A percentile compares a stretch with the other conserved stretches of the same genome.
Conservation (phyloP, 2,888 invertebrate species). For the Coleophora flavipennella region DNA sequence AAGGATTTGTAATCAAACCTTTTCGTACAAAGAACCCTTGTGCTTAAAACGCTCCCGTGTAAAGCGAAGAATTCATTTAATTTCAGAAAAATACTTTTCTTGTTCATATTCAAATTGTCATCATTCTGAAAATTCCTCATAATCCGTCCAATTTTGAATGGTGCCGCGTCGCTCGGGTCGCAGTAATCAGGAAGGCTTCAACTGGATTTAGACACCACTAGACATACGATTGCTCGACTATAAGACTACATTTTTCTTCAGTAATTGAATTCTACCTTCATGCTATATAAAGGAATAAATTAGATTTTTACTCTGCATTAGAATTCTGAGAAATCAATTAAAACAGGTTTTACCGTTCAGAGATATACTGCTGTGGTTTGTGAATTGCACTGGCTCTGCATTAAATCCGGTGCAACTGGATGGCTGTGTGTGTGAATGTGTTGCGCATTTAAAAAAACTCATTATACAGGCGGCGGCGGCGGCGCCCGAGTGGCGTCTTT, state of each 20-base stretch:
- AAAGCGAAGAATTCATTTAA: constrained; percentile 41
- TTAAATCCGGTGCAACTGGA: constrained; percentile 44
- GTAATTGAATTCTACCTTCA: no score
- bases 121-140: constrained; percentile 68
- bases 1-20: constrained; percentile 30
- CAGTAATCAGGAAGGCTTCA: constrained; percentile 67
- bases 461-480: constrained; percentile 65
- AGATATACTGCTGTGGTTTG: constrained; percentile 15
- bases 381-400: constrained; percentile 38
- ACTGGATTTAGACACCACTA: constrained; percentile 57
- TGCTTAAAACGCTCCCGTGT: constrained; percentile 10
- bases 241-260: no score
- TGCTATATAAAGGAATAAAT: no score
- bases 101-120: constrained; percentile 69
- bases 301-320: no score
- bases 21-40: constrained; percentile 2
- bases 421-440: constrained; percentile 59
- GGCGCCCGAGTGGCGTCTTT: constrained; percentile 69
- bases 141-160: constrained; percentile 69
- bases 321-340: no score
- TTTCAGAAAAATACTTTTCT: constrained; percentile 51
- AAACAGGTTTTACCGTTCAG: no score
- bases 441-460: constrained; percentile 67
- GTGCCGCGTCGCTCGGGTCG: constrained; percentile 43
- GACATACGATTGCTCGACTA: constrained; percentile 29